Evolutionary conservation across 2,888 invertebrate genomes (phyloP), one percentile per base, ranked within the genome.

Genomic region (Cantharis flavilabris): DNA sequence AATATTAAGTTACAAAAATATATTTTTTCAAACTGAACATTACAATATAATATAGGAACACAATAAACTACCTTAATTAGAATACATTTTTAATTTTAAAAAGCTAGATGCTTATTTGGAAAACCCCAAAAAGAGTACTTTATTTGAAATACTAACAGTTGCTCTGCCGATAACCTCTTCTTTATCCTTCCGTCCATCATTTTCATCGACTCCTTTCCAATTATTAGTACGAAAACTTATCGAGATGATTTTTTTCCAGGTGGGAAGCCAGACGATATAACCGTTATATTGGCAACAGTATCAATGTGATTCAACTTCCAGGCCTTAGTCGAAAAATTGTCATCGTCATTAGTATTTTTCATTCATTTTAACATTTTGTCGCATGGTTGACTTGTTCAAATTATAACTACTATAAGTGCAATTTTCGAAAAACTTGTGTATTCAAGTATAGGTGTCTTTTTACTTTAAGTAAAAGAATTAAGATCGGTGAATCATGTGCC

Each of bases 191-290:
- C n/a, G 7, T 2, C 49, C n/a, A n/a, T n/a, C n/a, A 49, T 5
- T n/a, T 49, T n/a, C 33, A 10, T 3, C 3, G 11, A 28, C 9
- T 10, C 30, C 30, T 30, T 30, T 3, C 49, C 2, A 5, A 49
- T 49, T 49, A 49, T 49, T 49, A 7, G 13, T 33, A 16, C 65
- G 1, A 26, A 67, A 67, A 67, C 23, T 67, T n/a, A 67, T 83
- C 88, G n/a, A 49, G 49, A 82, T 80, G 83, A 82, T 86, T 87
- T 87, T 83, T 85, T 93, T 91, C 72, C 91, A 95, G 98, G 99
- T 88, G 98, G 99, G 76, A 99, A 99, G 90, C 98, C 98, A 79
- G 99, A 99, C 89, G 99, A 99, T 91, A 98, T 99, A 89, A 98
- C 98, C 86, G 97, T 98, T 88, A 93, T 99, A 86, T 92, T 98